Base-by-base conservation (phyloP, 2,888 invertebrate species). In the Portevinia maculata region DNA sequence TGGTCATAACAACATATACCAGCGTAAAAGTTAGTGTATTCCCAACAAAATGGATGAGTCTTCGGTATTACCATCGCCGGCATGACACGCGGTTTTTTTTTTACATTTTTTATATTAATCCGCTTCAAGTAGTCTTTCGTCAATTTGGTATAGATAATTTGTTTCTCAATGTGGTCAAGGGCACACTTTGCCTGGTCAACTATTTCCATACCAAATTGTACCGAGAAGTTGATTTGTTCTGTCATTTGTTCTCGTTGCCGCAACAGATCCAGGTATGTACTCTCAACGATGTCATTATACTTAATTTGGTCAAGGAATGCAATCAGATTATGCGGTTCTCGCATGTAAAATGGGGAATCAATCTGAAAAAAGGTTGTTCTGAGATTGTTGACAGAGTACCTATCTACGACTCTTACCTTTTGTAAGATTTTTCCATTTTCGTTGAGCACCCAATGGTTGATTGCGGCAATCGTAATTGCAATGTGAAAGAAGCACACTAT, bases 271-370 rank as follows among this genome's bases (percentile, higher is more conserved):
- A 87, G 73, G 69, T 88, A 89, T 8, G 89, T 88, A 1, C 85
- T 85, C 78, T 90, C 90, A 13, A 90, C 88, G 48, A 88, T 87
- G 57, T 90, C 90, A 85, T 88, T 89, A 78, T 89, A 88, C 15
- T 87, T 88, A 50, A 89, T 89, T 86, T 91, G 90, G 59, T 90
- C 88, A 1, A 90, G 79, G 62, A 90, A 90, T 28, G 88, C 88
- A 8, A 88, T 85, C 6, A 90, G 70, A 84, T 91, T 90, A 15
- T 88, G 86, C 3, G 91, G 89, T 64, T 90, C 88, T 1, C 89
- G 87, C 86, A 90, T 85, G 57, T 88, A 88, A 71, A 90, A 90
- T 0, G 90, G 90, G 0, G 90, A 90, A 79, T 90, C 90, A 62
- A 86, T 85, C 86, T 87, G 34, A 1, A 81, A 44, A 44, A 21